A percentile compares a stretch with the other conserved stretches of the same genome.
phyloP scores from a whole-genome alignment of 2,888 invertebrate genomes.

The Hirtodrosophila confusa region DNA sequence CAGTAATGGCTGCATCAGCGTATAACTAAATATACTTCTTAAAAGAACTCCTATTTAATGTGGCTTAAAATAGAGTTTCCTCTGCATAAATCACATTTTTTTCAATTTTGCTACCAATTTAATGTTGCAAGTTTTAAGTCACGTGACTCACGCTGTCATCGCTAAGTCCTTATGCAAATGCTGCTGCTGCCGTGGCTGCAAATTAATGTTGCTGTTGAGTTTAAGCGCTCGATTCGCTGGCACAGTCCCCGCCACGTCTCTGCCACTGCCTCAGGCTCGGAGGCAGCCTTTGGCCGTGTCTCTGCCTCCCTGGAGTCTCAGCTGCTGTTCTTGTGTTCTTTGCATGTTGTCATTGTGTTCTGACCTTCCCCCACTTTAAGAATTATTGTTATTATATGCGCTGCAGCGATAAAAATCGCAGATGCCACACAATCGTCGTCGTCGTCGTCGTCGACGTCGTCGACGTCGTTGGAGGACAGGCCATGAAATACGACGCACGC shows the following conservation, averaged over 20 bases:
- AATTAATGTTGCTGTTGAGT: constrained; percentile 82
- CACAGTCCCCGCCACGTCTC: constrained; percentile 13
- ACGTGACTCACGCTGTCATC: constrained; percentile 32
- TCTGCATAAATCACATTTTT: no score
- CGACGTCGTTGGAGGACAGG: constrained; percentile 69
- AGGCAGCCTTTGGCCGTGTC: constrained; percentile 33
- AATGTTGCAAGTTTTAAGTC: not conserved
- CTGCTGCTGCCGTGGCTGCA: constrained; percentile 64
- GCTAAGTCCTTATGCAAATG: constrained; percentile 68
- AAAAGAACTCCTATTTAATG: no score
- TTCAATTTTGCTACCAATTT: not conserved
- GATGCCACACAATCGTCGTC: constrained; percentile 75
- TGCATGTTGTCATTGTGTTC: constrained; percentile 63
- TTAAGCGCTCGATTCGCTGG: constrained; percentile 69
- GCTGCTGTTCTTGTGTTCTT: constrained; percentile 75
- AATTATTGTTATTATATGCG: constrained; percentile 83
- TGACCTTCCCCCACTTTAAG: constrained; percentile 82
- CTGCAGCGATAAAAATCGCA: constrained; percentile 80
- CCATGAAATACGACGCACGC: constrained; percentile 76
- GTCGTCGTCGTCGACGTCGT: constrained; percentile 56
- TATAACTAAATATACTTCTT: no score
- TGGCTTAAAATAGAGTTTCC: no score
- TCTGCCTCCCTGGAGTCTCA: constrained; percentile 57
- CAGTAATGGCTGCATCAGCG: no score
- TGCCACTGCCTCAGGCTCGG: constrained; percentile 16